These are phyloP conservation scores for Hippocampus abdominalis DNA, from an alignment of 2,113 vertebrate species.

Conservation along the genomic window DNA sequence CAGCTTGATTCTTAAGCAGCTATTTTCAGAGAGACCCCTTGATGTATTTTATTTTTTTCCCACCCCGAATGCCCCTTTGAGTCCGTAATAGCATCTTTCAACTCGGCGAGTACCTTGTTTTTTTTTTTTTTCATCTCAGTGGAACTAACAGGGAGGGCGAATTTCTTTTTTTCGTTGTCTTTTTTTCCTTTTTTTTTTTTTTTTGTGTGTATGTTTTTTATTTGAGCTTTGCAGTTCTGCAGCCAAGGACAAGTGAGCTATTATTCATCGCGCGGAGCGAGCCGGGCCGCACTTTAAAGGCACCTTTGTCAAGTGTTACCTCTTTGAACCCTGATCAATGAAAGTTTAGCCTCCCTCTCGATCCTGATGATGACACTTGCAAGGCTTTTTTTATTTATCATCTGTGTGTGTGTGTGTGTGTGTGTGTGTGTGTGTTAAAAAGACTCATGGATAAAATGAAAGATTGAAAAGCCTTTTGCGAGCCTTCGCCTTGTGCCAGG, in stretches of 20 bases:
- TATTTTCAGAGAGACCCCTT: not conserved
- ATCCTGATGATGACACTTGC: conserved; percentile 14
- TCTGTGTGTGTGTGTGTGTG: not conserved
- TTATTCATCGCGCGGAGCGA: conserved; percentile 23
- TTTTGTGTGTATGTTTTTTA: not conserved
- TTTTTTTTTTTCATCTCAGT: not conserved
- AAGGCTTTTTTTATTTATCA: conserved; percentile 12
- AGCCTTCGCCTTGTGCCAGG: not conserved
- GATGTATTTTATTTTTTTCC: not conserved
- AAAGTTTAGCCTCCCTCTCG: conserved; percentile 3
- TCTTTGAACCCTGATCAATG: conserved; percentile 23
- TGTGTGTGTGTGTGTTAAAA: not conserved
- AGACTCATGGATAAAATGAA: not conserved
- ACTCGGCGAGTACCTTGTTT: not conserved
- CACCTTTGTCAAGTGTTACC: conserved; percentile 33
- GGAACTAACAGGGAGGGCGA: not conserved
- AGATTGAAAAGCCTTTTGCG: conserved; percentile 3
- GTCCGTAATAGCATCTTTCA: not conserved
- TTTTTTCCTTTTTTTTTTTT: no score
- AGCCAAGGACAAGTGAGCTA: conserved; percentile 33
- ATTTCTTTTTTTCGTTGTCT: not conserved
- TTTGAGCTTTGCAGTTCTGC: conserved; percentile 22
- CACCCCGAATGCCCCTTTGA: not conserved
- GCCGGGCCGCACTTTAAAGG: conserved; percentile 25
- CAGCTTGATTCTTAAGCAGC: not conserved